Evolutionary conservation across 2,113 vertebrate species (phyloP).

Genomic region (Spermophilus dauricus): DNA sequence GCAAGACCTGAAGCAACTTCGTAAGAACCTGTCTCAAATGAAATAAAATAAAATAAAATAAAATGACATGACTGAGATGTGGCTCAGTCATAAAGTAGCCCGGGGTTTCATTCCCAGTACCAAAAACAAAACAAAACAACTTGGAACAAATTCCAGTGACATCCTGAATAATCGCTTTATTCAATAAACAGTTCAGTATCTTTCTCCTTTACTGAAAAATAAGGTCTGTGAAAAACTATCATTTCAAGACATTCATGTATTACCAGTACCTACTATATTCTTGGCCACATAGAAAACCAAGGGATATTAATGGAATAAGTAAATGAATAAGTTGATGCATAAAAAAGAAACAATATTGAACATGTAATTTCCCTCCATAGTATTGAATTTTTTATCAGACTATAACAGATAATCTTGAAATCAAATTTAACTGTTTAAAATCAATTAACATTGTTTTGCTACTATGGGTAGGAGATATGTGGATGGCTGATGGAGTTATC

Average conservation of each 20-base stretch:
- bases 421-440: slow-evolving; percentile 9
- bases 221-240: not conserved
- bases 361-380: not conserved
- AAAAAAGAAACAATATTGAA: not conserved
- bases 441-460: not conserved
- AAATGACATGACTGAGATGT: too few species aligned
- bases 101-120: too few species aligned
- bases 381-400: not conserved
- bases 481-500: not conserved
- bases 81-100: too few species aligned
- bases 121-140: too few species aligned
- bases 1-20: too few species aligned
- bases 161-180: not conserved
- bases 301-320: not conserved
- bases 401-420: not conserved
- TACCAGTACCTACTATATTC: not conserved
- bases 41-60: too few species aligned
- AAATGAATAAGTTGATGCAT: not conserved
- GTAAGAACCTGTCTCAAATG: too few species aligned
- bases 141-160: not conserved
- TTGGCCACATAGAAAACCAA: not conserved
- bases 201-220: not conserved
- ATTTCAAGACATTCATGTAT: not conserved
- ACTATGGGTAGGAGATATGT: not conserved
- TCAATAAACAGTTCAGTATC: not conserved